Conservation (phyloP, 2,797 vertebrate species). For the Ptychadena robeensis region DNA sequence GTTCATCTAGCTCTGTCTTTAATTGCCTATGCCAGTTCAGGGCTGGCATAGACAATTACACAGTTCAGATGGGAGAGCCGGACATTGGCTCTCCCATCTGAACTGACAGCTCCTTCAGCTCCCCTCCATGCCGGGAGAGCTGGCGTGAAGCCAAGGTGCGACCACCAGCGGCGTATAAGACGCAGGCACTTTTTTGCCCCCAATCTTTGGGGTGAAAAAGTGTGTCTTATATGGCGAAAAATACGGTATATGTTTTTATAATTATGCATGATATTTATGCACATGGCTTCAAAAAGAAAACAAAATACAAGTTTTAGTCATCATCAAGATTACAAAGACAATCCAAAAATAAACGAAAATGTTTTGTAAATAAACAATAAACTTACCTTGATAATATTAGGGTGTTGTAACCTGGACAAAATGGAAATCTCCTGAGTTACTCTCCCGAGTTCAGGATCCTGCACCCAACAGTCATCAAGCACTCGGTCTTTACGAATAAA, state of each 20-base stretch:
- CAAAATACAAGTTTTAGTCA: not conserved
- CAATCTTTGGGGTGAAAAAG: too few species aligned
- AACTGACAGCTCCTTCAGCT: too few species aligned
- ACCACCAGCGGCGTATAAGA: too few species aligned
- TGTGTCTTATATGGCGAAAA: too few species aligned
- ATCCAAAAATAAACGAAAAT: not conserved
- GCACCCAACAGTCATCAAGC: slow-evolving; percentile 89
- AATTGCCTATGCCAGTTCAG: too few species aligned
- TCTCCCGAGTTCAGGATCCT: slow-evolving; percentile 85
- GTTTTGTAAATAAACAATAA: not conserved
- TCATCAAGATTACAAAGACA: not conserved
- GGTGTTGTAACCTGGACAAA: slow-evolving; percentile 84
- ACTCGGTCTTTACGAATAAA: slow-evolving; percentile 92
- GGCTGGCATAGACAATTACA: too few species aligned
- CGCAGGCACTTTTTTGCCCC: too few species aligned
- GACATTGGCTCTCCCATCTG: too few species aligned
- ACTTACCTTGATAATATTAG: slow-evolving; percentile 88
- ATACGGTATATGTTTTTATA: not conserved
- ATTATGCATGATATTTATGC: not conserved
- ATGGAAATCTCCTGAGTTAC: slow-evolving; percentile 92
- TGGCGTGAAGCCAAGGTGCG: too few species aligned
- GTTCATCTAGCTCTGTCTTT: too few species aligned
- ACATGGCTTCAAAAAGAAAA: not conserved
- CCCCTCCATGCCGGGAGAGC: too few species aligned
- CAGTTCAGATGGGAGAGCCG: too few species aligned